phyloP scores from a whole-genome alignment of 2,113 vertebrate species.

The Notothenia coriiceps region DNA sequence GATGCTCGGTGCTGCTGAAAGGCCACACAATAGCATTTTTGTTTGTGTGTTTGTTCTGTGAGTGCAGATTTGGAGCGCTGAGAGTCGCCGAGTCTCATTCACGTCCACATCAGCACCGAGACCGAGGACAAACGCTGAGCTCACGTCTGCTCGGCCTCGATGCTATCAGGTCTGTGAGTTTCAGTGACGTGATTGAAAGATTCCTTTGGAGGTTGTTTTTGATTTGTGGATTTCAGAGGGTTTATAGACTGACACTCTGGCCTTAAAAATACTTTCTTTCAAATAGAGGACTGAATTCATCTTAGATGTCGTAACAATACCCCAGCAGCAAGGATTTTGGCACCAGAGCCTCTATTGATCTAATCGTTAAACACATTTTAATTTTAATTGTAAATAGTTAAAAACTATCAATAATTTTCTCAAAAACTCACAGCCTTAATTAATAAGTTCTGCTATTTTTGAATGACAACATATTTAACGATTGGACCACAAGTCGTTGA shows the following conservation, averaged over 20 bases:
- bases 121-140: slow-evolving; percentile 32
- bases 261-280: background rate
- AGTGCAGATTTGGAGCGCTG: slow-evolving; percentile 52
- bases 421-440: background rate
- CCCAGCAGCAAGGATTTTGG: background rate
- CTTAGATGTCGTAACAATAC: background rate
- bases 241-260: background rate
- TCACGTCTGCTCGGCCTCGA: slow-evolving; percentile 43
- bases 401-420: background rate
- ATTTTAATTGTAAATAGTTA: background rate
- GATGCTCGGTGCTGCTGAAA: slow-evolving; percentile 73
- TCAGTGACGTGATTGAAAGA: background rate
- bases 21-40: slow-evolving; percentile 77
- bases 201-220: background rate
- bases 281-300: background rate
- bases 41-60: slow-evolving; percentile 66
- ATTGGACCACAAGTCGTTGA: too few species aligned
- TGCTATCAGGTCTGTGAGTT: slow-evolving; percentile 9
- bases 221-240: accelerated
- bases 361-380: background rate
- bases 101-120: slow-evolving; percentile 20
- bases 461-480: too few species aligned
- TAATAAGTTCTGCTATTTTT: too few species aligned
- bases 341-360: background rate
- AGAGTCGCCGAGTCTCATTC: slow-evolving; percentile 47